Evolutionary conservation across 2,888 invertebrate species (phyloP).

Genomic region (Lithophane socia): DNA sequence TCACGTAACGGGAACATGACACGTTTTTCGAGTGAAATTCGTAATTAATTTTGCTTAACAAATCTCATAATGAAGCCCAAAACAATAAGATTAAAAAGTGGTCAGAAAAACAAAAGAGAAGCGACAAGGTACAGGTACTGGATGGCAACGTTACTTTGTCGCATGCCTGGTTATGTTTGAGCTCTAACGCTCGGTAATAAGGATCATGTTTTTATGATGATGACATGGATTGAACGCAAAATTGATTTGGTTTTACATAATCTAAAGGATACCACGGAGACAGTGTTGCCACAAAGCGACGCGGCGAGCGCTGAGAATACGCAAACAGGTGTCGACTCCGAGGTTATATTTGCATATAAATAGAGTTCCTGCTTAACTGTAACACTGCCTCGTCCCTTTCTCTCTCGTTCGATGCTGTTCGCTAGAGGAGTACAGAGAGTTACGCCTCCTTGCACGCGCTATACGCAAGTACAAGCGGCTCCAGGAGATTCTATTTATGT

Average conservation of each 20-base stretch:
- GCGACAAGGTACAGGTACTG: slow-evolving; percentile 65
- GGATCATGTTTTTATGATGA: slow-evolving; percentile 63
- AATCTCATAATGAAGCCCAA: slow-evolving; percentile 68
- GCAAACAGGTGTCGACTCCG: slow-evolving; percentile 90
- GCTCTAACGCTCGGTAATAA: slow-evolving; percentile 62
- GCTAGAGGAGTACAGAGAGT: slow-evolving; percentile 84
- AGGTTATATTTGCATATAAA: slow-evolving; percentile 91
- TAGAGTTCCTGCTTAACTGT: slow-evolving; percentile 91
- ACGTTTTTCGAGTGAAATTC: slow-evolving; percentile 61
- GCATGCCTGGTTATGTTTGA: slow-evolving; percentile 36
- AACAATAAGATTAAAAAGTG: slow-evolving; percentile 71
- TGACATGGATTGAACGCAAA: slow-evolving; percentile 66
- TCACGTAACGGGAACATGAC: slow-evolving; percentile 59
- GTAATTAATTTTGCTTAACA: slow-evolving; percentile 71
- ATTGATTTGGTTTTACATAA: slow-evolving; percentile 76
- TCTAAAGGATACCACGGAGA: slow-evolving; percentile 85
- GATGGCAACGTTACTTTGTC: slow-evolving; percentile 56
- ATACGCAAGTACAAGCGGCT: slow-evolving; percentile 81
- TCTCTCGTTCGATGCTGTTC: slow-evolving; percentile 77
- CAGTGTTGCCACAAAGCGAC: slow-evolving; percentile 86
- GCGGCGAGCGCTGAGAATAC: slow-evolving; percentile 87
- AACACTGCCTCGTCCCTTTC: slow-evolving; percentile 87
- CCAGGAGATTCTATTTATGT: slow-evolving; percentile 89
- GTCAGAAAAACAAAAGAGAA: slow-evolving; percentile 70
- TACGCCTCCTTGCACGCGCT: slow-evolving; percentile 85